Percentiles rank a stretch among this genome's conserved stretches.
Evolutionary conservation across 2,888 invertebrate species (phyloP).

Genomic region (Cheilosia grossa): DNA sequence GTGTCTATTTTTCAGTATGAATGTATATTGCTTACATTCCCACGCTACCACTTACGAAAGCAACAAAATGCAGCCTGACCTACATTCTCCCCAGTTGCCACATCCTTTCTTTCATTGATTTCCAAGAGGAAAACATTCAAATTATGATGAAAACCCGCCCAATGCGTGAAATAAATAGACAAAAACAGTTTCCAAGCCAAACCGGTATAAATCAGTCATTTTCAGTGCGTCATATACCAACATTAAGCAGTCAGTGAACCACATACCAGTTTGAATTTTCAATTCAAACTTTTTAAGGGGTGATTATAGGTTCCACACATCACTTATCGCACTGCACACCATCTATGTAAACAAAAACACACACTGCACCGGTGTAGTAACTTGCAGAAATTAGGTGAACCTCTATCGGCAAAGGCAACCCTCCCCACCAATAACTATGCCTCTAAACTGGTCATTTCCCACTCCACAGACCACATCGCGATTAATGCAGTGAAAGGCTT

Average conservation of each 20-base stretch:
- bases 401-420: constrained; percentile 40
- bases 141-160: constrained; percentile 13
- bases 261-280: constrained; percentile 9
- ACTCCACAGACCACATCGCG: constrained; percentile 35
- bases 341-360: constrained; percentile 71
- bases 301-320: constrained; percentile 34
- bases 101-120: neutral
- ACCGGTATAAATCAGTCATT: constrained; percentile 27
- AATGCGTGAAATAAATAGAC: constrained; percentile 8
- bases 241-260: constrained; percentile 36
- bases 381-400: constrained; percentile 69
- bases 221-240: constrained; percentile 22
- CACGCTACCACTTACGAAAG: constrained; percentile 10
- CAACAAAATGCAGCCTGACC: constrained; percentile 1
- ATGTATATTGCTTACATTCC: constrained; percentile 3
- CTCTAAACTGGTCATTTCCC: constrained; percentile 62
- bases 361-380: constrained; percentile 47
- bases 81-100: neutral
- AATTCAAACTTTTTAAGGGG: constrained; percentile 29
- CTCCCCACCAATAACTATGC: constrained; percentile 5
- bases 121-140: neutral
- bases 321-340: constrained; percentile 2
- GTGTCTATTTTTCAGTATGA: neutral
- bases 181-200: constrained; percentile 5
- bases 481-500: constrained; percentile 59